A percentile compares a stretch with the other conserved stretches of the same genome.
Evolutionary conservation across 1,140 invertebrate species (phyloP).

Genomic region (Lineus longissimus): DNA sequence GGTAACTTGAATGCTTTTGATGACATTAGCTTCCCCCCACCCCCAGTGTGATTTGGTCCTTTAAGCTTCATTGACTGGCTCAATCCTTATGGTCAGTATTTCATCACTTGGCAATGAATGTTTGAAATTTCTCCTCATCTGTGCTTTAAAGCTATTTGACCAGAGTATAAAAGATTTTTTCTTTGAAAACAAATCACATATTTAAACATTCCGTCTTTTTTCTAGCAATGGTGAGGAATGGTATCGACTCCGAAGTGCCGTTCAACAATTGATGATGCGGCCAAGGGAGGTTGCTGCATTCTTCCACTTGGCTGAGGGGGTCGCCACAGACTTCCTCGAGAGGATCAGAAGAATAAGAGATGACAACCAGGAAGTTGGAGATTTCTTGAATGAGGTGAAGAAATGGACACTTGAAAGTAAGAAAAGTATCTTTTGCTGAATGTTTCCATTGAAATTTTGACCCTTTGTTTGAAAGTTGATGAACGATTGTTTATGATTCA

Average conservation of each 20-base stretch:
- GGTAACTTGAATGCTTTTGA: conserved; percentile 46
- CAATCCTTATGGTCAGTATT: too few relatives aligned
- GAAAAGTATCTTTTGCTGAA: conserved; percentile 13
- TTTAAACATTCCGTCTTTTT: conserved; percentile 4
- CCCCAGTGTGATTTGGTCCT: neutral
- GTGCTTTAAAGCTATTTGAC: too few relatives aligned
- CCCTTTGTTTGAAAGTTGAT: conserved; percentile 1
- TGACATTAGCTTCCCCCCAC: neutral
- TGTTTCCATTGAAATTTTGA: neutral
- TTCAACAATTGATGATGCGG: conserved; percentile 78
- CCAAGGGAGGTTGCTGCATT: conserved; percentile 72
- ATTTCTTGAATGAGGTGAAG: conserved; percentile 41
- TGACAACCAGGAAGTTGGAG: conserved; percentile 30
- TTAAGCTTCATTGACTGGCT: too few relatives aligned
- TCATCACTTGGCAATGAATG: too few relatives aligned
- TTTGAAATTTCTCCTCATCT: too few relatives aligned
- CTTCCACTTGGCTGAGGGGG: conserved; percentile 67
- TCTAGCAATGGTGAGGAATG: conserved; percentile 77
- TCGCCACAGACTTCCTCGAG: conserved; percentile 66
- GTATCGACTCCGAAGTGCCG: conserved; percentile 74
- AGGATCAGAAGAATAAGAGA: conserved; percentile 13
- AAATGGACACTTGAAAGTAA: conserved; percentile 54
- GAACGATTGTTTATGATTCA: neutral
- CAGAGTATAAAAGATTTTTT: too few relatives aligned
- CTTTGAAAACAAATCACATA: too few relatives aligned